These are phyloP conservation scores for Temnothorax rugatulus DNA, from an alignment of 2,888 invertebrate genomes.

Conservation along the genomic window DNA sequence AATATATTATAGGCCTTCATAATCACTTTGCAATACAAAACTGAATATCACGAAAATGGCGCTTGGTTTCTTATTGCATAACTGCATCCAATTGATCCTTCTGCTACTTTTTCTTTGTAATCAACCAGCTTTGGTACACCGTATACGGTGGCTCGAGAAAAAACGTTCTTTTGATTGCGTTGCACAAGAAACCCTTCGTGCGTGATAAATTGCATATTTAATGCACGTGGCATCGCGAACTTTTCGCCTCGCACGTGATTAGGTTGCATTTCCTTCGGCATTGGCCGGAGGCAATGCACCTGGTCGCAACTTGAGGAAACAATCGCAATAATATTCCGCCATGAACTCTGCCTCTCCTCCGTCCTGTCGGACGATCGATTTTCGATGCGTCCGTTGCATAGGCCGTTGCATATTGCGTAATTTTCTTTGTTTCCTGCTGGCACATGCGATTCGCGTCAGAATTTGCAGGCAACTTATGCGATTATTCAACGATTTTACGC, in stretches of 20 bases:
- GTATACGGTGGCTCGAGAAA: neutral
- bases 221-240: constrained; percentile 41
- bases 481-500: constrained; percentile 14
- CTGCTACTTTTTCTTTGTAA: neutral
- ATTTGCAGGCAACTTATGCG: constrained; percentile 39
- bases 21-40: no score
- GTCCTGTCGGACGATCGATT: constrained; percentile 39
- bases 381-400: constrained; percentile 41
- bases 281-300: constrained; percentile 43
- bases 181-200: constrained; percentile 20
- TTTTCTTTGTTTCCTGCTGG: constrained; percentile 20
- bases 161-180: constrained; percentile 3
- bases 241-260: constrained; percentile 69
- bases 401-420: neutral
- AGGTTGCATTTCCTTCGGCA: constrained; percentile 72
- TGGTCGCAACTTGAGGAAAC: constrained; percentile 54
- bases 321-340: constrained; percentile 62
- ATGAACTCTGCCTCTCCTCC: neutral
- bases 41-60: no score
- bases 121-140: neutral
- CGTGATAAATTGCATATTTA: constrained; percentile 52
- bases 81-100: no score
- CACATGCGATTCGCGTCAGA: constrained; percentile 9
- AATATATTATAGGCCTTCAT: no score
- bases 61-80: no score